Conservation (phyloP, 2,888 invertebrate species). For the Phrixothrix hirtus region DNA sequence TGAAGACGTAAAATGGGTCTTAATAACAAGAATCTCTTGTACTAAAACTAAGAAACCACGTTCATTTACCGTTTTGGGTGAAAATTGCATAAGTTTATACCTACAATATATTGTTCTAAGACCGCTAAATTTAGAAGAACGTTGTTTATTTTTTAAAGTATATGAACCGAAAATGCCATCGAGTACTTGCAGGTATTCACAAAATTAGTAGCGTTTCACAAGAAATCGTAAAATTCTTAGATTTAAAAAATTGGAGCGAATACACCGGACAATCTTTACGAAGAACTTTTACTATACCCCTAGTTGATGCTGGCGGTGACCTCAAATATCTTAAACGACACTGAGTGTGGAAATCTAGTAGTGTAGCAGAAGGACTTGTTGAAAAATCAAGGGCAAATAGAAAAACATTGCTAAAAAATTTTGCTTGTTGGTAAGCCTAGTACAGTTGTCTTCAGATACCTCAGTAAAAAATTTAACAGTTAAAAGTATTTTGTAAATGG, state of each 20-base stretch:
- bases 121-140: background rate
- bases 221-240: slow-evolving; percentile 6
- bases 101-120: background rate
- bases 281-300: slow-evolving; percentile 3
- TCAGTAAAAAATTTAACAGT: too few species aligned
- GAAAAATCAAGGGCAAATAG: background rate
- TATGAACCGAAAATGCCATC: background rate
- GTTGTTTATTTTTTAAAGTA: background rate
- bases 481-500: too few species aligned
- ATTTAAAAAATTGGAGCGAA: slow-evolving; percentile 1
- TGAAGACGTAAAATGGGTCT: background rate
- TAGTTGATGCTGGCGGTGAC: slow-evolving; percentile 6
- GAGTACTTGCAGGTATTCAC: too few species aligned
- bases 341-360: background rate
- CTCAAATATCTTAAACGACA: too few species aligned
- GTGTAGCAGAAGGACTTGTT: background rate
- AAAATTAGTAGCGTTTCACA: slow-evolving; percentile 1
- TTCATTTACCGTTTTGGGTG: slow-evolving; percentile 1
- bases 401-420: too few species aligned
- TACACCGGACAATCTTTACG: slow-evolving; percentile 11
- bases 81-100: background rate
- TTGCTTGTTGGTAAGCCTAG: too few species aligned
- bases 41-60: background rate
- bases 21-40: background rate
- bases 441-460: too few species aligned